Evolutionary conservation across 2,888 invertebrate genomes (phyloP), one percentile per base, ranked within the genome.

Genomic region (Magallana nippona): DNA sequence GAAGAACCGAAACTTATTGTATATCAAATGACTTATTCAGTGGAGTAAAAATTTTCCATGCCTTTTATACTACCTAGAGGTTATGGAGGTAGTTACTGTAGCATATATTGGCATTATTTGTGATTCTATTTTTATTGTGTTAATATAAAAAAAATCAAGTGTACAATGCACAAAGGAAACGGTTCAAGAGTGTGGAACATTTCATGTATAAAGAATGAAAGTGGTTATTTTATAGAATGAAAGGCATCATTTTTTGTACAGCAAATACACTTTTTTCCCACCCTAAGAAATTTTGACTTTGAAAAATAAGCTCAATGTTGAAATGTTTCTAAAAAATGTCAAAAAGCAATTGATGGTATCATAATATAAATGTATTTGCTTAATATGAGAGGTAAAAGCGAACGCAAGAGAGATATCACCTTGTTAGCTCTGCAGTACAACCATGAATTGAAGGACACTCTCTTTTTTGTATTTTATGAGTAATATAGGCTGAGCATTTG

Each of bases 401-500:
- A 27, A 32, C 10, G 22, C 1, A 22, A 27, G 10, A 15, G 71
- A 32, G 8, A 27, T 13, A 71, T 71, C 63, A 63, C 71, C 71
- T 71, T 71, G 27, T 71, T 71, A 71, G 71, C 27, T 15, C 71
- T 71, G 32, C 27, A 71, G 71, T 71, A 71, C 71, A 71, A 71
- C 71, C 32, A 71, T 81, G 81, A 60, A 81, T 60, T 81, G 81
- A 81, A 81, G 81, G 62, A 58, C 32, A 32, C 44, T 81, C 60
- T 81, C 81, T 81, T 62, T 60, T 81, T 81, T 81, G 60, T 81
- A 81, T 81, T 81, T 81, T 81, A n/a, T 27, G 81, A 60, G 60
- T 60, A 81, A 58, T 81, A 62, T 62, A 81, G 81, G 81, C 60
- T 27, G 81, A 32, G 32, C n/a, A 22, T 15, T 60, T 44, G 32